These are phyloP conservation scores for Andrena flavipes DNA, from an alignment of 2,888 invertebrate species.

Conservation along the genomic window DNA sequence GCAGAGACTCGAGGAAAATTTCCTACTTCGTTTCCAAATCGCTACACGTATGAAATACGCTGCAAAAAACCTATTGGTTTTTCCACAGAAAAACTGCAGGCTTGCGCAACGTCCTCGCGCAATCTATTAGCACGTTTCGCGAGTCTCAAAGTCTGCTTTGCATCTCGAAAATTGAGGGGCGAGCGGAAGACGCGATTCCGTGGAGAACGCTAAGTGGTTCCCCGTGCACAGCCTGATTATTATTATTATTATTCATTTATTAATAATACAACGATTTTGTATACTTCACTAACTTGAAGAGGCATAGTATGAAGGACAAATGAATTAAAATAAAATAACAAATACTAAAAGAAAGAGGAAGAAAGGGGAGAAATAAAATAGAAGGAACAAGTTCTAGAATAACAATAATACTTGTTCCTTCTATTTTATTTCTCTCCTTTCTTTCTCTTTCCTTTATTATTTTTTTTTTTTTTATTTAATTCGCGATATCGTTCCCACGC, in stretches of 20 bases:
- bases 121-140: background rate
- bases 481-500: conserved; percentile 21
- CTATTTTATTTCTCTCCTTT: background rate
- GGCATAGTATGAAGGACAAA: too few relatives aligned
- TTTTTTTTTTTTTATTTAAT: background rate
- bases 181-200: too few relatives aligned
- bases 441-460: background rate
- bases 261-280: too few relatives aligned
- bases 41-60: background rate
- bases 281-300: too few relatives aligned
- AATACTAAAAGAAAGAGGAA: too few relatives aligned
- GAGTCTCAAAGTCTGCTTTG: background rate
- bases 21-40: background rate
- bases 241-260: too few relatives aligned
- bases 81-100: background rate
- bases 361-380: too few relatives aligned
- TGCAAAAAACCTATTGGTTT: background rate
- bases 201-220: too few relatives aligned
- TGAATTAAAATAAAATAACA: too few relatives aligned
- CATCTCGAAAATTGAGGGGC: background rate
- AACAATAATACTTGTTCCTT: background rate
- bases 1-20: too few relatives aligned
- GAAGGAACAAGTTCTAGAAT: too few relatives aligned
- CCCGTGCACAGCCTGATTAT: too few relatives aligned
- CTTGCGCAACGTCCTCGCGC: background rate